A percentile compares a stretch with the other conserved stretches of the same genome.
Conservation (phyloP, 2,113 vertebrate species). For the Pomatorhinus ruficollis region DNA sequence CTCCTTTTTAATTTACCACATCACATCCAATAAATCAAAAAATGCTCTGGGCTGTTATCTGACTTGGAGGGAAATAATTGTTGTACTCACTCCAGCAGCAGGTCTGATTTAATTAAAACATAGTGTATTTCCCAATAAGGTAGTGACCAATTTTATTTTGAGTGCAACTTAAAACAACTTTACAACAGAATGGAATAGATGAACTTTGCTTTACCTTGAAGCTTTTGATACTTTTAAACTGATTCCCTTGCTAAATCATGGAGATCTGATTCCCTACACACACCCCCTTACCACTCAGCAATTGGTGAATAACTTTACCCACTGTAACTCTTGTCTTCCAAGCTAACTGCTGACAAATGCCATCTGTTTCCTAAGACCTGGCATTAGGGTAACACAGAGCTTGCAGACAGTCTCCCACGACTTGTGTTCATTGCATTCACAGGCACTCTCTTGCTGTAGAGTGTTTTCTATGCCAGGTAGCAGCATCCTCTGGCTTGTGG, state of each 20-base stretch:
- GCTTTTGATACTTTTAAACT: neutral
- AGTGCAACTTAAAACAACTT: neutral
- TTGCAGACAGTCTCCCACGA: neutral
- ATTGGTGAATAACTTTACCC: neutral
- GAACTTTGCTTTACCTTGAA: neutral
- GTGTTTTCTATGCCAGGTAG: neutral
- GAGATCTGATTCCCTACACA: neutral
- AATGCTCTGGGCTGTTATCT: neutral
- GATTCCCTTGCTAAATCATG: neutral
- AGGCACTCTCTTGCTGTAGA: accelerated
- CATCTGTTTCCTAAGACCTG: neutral
- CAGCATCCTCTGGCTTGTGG: neutral
- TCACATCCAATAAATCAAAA: neutral
- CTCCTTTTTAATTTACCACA: neutral
- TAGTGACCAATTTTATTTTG: neutral
- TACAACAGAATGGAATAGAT: neutral
- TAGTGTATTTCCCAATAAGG: conserved; percentile 11
- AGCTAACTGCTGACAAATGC: neutral
- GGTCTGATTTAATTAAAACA: conserved; percentile 17
- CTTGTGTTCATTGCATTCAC: accelerated
- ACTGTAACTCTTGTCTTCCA: neutral
- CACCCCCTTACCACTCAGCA: neutral
- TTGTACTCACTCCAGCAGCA: neutral
- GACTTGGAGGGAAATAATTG: neutral
- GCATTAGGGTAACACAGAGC: neutral